These are phyloP conservation scores for Cariama cristata DNA, from an alignment of 2,113 vertebrate species.

Conservation along the genomic window DNA sequence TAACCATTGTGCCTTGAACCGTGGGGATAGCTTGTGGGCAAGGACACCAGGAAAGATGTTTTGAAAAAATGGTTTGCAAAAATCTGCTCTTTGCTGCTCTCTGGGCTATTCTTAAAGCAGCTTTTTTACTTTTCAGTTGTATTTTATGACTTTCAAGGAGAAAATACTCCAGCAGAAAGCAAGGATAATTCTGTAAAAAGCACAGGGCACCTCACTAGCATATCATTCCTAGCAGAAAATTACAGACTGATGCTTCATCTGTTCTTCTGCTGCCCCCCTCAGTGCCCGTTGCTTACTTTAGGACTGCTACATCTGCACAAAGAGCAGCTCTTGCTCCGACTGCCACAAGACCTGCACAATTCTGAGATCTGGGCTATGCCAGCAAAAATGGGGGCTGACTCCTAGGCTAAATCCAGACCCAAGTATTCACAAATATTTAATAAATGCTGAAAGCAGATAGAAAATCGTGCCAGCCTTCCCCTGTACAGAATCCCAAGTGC, in stretches of 20 bases:
- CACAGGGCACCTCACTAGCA: background rate
- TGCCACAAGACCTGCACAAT: background rate
- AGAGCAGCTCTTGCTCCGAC: background rate
- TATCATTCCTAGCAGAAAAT: background rate
- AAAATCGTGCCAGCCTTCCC: background rate
- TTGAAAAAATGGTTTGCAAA: background rate
- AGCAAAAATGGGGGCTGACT: background rate
- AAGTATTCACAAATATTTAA: background rate
- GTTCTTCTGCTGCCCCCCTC: background rate
- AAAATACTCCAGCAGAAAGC: background rate
- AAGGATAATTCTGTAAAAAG: background rate
- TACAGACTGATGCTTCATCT: background rate
- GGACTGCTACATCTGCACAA: background rate
- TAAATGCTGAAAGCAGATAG: background rate
- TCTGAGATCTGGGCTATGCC: background rate
- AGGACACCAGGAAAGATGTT: background rate
- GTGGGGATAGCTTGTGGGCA: background rate
- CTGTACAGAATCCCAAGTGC: background rate
- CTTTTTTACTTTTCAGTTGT: background rate
- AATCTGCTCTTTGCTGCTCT: background rate
- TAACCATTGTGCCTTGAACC: background rate
- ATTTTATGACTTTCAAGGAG: background rate
- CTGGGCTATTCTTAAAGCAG: background rate
- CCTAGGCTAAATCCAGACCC: background rate
- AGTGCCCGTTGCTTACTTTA: background rate